Conservation (phyloP, 2,888 invertebrate species). For the Automeris io region DNA sequence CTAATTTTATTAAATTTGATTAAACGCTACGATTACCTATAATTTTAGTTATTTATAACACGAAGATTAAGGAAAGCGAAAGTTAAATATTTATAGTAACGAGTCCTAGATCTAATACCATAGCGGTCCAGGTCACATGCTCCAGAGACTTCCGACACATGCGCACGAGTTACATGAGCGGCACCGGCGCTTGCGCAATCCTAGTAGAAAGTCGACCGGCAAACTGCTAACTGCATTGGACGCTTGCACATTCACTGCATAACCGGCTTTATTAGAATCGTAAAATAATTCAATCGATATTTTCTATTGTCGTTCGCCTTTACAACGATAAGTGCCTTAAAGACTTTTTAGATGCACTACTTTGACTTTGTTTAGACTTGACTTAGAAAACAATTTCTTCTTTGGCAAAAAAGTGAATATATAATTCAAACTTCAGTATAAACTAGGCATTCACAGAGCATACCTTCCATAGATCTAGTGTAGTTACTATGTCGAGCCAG, state of each 20-base stretch:
- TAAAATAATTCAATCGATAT: constrained; percentile 42
- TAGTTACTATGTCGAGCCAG: no score
- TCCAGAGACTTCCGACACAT: constrained; percentile 70
- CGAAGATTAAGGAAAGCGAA: constrained; percentile 4
- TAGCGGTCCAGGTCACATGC: constrained; percentile 55
- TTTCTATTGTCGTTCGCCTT: constrained; percentile 31
- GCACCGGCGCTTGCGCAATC: constrained; percentile 67
- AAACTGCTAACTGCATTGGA: constrained; percentile 61
- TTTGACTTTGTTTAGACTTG: no score
- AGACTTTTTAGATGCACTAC: constrained; percentile 3
- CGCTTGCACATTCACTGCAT: constrained; percentile 50
- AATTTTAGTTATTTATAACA: no score
- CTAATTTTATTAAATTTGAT: no score
- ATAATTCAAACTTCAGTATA: no score
- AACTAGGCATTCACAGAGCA: no score
- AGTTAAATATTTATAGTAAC: constrained; percentile 15
- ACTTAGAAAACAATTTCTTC: no score
- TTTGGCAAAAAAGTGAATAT: no score
- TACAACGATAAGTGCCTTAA: constrained; percentile 9
- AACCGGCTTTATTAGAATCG: constrained; percentile 51
- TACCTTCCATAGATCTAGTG: no score
- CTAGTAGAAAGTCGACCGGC: constrained; percentile 64
- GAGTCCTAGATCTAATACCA: constrained; percentile 38
- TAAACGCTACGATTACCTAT: background rate
- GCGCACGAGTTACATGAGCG: constrained; percentile 71